Conservation (phyloP, 2,797 vertebrate genomes). For the Acomys russatus region DNA sequence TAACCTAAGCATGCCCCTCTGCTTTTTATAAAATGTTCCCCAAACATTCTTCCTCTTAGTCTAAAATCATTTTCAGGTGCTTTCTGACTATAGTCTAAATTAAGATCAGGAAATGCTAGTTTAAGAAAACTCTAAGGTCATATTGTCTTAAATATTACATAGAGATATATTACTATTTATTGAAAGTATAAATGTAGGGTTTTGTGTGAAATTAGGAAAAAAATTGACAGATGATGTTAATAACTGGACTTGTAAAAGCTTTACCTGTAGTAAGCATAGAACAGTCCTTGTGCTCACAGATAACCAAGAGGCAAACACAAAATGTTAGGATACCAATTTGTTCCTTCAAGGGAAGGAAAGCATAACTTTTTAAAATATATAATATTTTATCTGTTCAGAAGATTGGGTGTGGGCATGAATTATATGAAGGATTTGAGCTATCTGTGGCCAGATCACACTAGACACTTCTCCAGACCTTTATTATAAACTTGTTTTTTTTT, state of each 20-base stretch:
- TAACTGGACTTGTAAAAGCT: not conserved
- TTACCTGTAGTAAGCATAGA: not conserved
- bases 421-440: not conserved
- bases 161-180: not conserved
- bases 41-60: not conserved
- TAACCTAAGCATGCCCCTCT: slow-evolving; percentile 56
- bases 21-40: slow-evolving; percentile 45
- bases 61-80: slow-evolving; percentile 35
- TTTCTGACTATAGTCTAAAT: slow-evolving; percentile 16
- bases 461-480: not conserved
- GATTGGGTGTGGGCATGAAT: not conserved
- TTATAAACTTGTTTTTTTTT: not conserved
- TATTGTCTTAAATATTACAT: not conserved
- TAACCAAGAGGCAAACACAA: not conserved
- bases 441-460: not conserved
- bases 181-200: not conserved
- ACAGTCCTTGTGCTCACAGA: not conserved
- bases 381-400: not conserved
- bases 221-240: not conserved
- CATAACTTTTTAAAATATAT: not conserved
- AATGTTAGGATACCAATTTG: not conserved
- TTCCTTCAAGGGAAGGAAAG: not conserved
- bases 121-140: not conserved
- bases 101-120: not conserved
- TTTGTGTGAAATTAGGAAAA: not conserved